Percentiles rank a stretch among this genome's conserved stretches.
Evolutionary conservation across 64 coral and sea anemone genomes (phyloP).

Genomic region (Actinia tenebrosa): DNA sequence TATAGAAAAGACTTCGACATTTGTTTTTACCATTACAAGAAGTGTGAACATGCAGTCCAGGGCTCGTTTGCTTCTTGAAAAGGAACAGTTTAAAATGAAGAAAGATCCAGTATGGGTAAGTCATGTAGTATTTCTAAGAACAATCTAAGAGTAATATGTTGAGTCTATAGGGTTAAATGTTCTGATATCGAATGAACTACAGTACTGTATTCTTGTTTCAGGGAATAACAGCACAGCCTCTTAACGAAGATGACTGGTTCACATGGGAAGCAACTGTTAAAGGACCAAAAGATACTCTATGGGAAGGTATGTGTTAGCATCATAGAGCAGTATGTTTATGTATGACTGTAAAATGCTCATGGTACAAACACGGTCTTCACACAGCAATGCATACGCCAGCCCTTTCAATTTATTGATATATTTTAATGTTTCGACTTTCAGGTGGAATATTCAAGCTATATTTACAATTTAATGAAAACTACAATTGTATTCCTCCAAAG

Average conservation of each 20-base stretch:
- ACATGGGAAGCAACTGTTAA: slow-evolving; percentile 85
- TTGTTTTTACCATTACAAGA: background rate
- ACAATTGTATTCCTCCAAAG: slow-evolving; percentile 62
- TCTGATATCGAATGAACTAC: background rate
- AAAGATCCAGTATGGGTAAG: slow-evolving; percentile 85
- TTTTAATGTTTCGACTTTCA: slow-evolving; percentile 6
- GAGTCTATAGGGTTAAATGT: background rate
- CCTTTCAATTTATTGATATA: no score
- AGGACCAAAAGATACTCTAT: slow-evolving; percentile 91
- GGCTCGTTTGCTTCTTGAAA: slow-evolving; percentile 89
- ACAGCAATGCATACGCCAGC: no score
- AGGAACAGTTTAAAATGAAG: slow-evolving; percentile 80
- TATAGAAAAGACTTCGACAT: no score
- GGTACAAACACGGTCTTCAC: no score
- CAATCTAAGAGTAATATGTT: background rate
- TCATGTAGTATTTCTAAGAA: background rate
- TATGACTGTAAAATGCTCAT: no score
- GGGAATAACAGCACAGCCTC: slow-evolving; percentile 62
- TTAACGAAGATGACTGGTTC: slow-evolving; percentile 88
- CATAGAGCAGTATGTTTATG: background rate
- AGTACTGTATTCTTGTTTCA: background rate
- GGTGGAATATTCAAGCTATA: slow-evolving; percentile 97
- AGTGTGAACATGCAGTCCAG: slow-evolving; percentile 72
- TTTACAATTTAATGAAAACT: slow-evolving; percentile 77
- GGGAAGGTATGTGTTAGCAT: slow-evolving; percentile 75